Evolutionary conservation across 2,888 invertebrate genomes (phyloP).

Genomic region (Cephus sareptanus): DNA sequence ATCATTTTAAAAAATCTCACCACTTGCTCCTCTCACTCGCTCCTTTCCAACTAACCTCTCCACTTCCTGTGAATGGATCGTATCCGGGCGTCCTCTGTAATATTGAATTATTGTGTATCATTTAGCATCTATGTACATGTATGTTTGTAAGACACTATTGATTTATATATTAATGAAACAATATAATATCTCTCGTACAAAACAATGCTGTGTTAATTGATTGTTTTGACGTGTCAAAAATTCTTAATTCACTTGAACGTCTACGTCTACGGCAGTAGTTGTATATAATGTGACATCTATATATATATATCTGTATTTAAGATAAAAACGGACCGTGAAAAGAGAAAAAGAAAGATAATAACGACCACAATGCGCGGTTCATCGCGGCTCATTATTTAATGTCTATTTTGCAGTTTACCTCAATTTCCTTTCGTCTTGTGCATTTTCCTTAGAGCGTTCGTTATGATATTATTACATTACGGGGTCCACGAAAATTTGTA

Average conservation of each 20-base stretch:
- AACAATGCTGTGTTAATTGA: slow-evolving; percentile 19
- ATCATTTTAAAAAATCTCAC: not conserved
- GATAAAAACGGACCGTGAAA: not conserved
- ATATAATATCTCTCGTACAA: slow-evolving; percentile 42
- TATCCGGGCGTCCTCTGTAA: slow-evolving; percentile 6
- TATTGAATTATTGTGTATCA: slow-evolving; percentile 47
- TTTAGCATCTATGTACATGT: slow-evolving; percentile 51
- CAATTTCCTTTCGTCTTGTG: not conserved
- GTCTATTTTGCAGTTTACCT: not conserved
- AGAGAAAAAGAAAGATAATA: not conserved
- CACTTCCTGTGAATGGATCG: not conserved
- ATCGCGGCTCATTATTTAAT: not conserved
- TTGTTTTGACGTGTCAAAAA: slow-evolving; percentile 10
- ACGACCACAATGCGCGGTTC: not conserved
- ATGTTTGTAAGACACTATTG: slow-evolving; percentile 53
- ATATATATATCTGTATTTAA: not conserved
- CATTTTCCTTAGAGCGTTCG: not conserved
- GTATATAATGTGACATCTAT: not conserved
- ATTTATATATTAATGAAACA: slow-evolving; percentile 46
- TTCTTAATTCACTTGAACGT: not conserved
- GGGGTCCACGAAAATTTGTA: not conserved
- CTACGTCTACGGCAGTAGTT: not conserved
- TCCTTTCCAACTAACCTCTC: not conserved
- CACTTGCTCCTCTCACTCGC: not conserved
- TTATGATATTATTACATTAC: not conserved